phyloP scores from a whole-genome alignment of 2,113 vertebrate species.

The Murina feae region DNA sequence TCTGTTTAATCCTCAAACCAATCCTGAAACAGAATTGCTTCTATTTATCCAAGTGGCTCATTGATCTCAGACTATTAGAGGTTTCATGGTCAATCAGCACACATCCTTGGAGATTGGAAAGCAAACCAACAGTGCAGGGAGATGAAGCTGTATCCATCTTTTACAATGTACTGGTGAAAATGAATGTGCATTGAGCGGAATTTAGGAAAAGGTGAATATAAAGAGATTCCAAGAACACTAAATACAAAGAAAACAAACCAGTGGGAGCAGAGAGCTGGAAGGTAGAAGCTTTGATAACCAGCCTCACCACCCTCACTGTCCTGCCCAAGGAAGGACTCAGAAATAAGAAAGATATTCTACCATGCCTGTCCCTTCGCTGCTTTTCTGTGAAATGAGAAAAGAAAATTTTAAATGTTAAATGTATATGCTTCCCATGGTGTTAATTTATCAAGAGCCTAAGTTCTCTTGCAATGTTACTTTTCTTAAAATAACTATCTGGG shows the following conservation, averaged over 20 bases:
- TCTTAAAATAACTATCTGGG: conserved; percentile 31
- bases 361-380: background rate
- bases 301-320: background rate
- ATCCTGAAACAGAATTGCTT: background rate
- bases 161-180: background rate
- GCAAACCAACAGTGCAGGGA: background rate
- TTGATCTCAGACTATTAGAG: background rate
- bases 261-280: background rate
- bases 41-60: background rate
- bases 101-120: background rate
- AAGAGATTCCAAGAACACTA: background rate
- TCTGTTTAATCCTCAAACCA: background rate
- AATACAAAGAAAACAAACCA: background rate
- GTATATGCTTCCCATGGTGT: background rate
- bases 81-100: background rate
- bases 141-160: background rate
- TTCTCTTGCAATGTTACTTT: background rate
- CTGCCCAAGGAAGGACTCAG: background rate
- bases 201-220: background rate
- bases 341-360: background rate
- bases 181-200: background rate
- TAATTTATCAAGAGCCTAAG: background rate
- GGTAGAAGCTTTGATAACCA: background rate
- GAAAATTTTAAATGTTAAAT: background rate
- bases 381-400: background rate